Evolutionary conservation across 2,888 invertebrate genomes (phyloP).

Genomic region (Teleogryllus oceanicus): DNA sequence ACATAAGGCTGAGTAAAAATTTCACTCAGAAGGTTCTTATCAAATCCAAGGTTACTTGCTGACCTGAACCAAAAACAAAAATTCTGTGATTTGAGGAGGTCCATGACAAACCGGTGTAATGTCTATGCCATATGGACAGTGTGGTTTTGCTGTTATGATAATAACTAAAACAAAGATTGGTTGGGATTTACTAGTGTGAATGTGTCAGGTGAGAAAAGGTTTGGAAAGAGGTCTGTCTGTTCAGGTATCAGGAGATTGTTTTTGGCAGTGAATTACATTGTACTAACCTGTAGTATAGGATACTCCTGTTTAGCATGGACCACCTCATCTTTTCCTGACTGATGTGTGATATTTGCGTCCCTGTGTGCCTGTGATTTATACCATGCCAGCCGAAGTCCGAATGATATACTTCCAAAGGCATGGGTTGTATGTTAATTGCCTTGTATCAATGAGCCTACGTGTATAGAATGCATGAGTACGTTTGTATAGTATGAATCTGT

Average conservation of each 20-base stretch:
- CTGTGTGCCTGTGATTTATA: slow-evolving; percentile 41
- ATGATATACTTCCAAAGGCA: slow-evolving; percentile 42
- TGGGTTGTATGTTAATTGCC: slow-evolving; percentile 41
- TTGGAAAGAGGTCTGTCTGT: neutral
- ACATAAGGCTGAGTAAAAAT: neutral
- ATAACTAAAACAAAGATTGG: neutral
- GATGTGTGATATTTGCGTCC: slow-evolving; percentile 43
- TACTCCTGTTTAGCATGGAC: slow-evolving; percentile 29
- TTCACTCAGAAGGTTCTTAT: slow-evolving; percentile 3
- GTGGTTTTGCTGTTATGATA: neutral
- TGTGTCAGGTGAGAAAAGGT: neutral
- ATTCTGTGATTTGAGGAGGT: slow-evolving; percentile 53
- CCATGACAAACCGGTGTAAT: slow-evolving; percentile 39
- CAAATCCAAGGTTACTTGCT: slow-evolving; percentile 33
- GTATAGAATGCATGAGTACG: slow-evolving; percentile 30
- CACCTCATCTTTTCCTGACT: slow-evolving; percentile 40
- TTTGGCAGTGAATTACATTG: neutral
- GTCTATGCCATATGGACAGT: slow-evolving; percentile 22
- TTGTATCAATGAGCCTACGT: slow-evolving; percentile 42
- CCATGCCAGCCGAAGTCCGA: slow-evolving; percentile 42
- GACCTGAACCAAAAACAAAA: slow-evolving; percentile 40
- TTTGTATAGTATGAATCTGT: slow-evolving; percentile 29
- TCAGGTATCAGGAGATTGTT: neutral
- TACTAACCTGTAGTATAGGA: neutral
- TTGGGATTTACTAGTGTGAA: neutral